phyloP scores from a whole-genome alignment of 2,797 vertebrate species.

The Arrhamphus sclerolepis region DNA sequence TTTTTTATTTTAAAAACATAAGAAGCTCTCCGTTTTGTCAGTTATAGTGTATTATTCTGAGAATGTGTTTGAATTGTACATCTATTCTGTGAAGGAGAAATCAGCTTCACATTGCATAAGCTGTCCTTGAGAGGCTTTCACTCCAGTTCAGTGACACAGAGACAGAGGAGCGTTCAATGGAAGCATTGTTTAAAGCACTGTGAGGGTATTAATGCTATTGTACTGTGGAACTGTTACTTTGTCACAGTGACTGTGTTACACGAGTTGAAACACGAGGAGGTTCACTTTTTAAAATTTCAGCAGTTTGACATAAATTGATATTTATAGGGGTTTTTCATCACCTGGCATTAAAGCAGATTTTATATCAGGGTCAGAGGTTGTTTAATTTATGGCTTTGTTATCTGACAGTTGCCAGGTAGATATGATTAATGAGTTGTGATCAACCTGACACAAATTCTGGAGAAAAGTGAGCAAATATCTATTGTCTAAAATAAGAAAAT shows the following conservation, averaged over 20 bases:
- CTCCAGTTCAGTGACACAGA: slow-evolving; percentile 58
- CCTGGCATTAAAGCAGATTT: not conserved
- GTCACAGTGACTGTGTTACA: slow-evolving; percentile 64
- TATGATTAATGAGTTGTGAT: too few species aligned
- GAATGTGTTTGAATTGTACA: slow-evolving; percentile 18
- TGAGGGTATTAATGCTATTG: slow-evolving; percentile 52
- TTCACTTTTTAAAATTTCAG: slow-evolving; percentile 21
- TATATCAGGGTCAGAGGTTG: too few species aligned
- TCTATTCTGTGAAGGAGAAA: slow-evolving; percentile 13
- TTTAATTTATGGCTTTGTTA: too few species aligned
- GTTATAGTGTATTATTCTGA: too few species aligned
- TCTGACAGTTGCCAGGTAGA: too few species aligned
- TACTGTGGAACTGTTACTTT: slow-evolving; percentile 63
- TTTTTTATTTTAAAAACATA: too few species aligned
- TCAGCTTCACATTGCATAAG: slow-evolving; percentile 33
- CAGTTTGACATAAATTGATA: slow-evolving; percentile 19
- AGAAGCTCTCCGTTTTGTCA: too few species aligned
- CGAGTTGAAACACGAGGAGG: slow-evolving; percentile 48
- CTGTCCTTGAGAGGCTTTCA: slow-evolving; percentile 62
- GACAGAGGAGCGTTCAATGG: slow-evolving; percentile 63
- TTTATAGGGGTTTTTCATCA: slow-evolving; percentile 8
- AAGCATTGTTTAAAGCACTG: slow-evolving; percentile 67
- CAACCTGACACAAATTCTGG: too few species aligned
- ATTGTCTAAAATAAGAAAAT: too few species aligned
- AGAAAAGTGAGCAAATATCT: too few species aligned